These are phyloP conservation scores for Dastarcus helophoroides DNA, from an alignment of 2,888 invertebrate genomes.

Conservation along the genomic window DNA sequence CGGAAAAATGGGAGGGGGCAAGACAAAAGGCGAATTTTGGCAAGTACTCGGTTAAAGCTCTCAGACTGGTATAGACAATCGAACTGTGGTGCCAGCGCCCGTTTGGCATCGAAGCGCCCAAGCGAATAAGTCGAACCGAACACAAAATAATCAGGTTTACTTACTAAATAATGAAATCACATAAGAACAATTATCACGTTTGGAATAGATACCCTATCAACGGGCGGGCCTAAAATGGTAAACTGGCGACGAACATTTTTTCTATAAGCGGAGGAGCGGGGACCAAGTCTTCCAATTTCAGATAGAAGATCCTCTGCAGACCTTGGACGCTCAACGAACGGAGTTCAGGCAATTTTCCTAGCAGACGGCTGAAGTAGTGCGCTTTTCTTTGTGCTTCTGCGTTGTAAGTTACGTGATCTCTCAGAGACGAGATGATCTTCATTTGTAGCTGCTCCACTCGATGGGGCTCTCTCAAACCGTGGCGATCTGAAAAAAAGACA, in stretches of 20 bases:
- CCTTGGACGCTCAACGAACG: slow-evolving; percentile 88
- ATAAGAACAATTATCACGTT: slow-evolving; percentile 34
- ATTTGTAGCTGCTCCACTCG: slow-evolving; percentile 91
- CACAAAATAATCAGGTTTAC: slow-evolving; percentile 9
- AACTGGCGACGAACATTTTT: slow-evolving; percentile 88
- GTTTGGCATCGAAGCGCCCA: too few species aligned
- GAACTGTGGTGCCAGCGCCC: too few species aligned
- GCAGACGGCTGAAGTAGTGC: slow-evolving; percentile 85
- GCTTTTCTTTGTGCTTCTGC: slow-evolving; percentile 80
- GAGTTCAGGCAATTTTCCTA: slow-evolving; percentile 87
- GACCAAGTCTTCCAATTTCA: slow-evolving; percentile 84
- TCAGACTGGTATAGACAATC: too few species aligned
- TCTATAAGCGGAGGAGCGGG: slow-evolving; percentile 89
- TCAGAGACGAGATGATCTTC: slow-evolving; percentile 89
- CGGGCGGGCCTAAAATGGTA: slow-evolving; percentile 64
- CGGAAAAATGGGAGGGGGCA: too few species aligned
- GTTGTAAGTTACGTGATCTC: slow-evolving; percentile 92
- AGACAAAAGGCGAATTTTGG: too few species aligned
- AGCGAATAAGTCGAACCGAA: too few species aligned
- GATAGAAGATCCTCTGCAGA: slow-evolving; percentile 85
- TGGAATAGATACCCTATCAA: slow-evolving; percentile 9
- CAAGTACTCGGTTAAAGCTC: too few species aligned
- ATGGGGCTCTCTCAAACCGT: slow-evolving; percentile 83
- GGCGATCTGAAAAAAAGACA: slow-evolving; percentile 59
- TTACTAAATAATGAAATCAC: slow-evolving; percentile 28